A percentile compares a stretch with the other conserved stretches of the same genome.
Evolutionary conservation across 2,888 invertebrate genomes (phyloP).

Genomic region (Melieria omissa): DNA sequence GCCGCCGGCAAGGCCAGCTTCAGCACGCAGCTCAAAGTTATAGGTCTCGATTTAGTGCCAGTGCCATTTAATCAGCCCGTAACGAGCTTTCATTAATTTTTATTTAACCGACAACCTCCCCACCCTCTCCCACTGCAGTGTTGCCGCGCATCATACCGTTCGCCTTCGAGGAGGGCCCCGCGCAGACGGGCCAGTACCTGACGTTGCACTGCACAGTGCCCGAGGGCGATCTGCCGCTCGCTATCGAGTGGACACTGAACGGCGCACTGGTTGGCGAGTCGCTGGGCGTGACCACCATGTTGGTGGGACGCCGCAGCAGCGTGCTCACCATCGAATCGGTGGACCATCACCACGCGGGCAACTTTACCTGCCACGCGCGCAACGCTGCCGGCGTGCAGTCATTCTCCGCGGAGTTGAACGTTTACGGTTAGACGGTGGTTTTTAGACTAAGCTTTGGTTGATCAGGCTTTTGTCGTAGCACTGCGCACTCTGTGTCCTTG

Average conservation of each 20-base stretch:
- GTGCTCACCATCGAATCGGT: conserved; percentile 74
- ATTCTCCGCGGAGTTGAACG: conserved; percentile 76
- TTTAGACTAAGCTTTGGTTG: no score
- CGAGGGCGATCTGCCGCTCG: conserved; percentile 83
- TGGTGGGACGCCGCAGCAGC: conserved; percentile 70
- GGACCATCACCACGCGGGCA: conserved; percentile 76
- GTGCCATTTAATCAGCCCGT: background rate
- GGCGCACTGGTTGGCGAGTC: conserved; percentile 72
- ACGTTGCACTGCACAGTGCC: conserved; percentile 77
- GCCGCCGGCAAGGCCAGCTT: conserved; percentile 76
- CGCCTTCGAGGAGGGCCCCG: conserved; percentile 80
- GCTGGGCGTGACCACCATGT: conserved; percentile 70
- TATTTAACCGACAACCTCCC: conserved; percentile 35
- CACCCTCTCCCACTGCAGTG: conserved; percentile 70
- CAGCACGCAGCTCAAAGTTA: conserved; percentile 77
- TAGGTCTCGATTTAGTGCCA: conserved; percentile 69
- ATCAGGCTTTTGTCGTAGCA: no score
- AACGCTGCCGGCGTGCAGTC: conserved; percentile 78
- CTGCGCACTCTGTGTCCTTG: no score
- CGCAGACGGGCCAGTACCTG: conserved; percentile 78
- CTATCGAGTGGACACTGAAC: conserved; percentile 80
- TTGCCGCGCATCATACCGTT: conserved; percentile 84
- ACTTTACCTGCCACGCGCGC: conserved; percentile 79
- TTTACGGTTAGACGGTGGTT: conserved; percentile 73
- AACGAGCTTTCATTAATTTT: conserved; percentile 18